These are phyloP conservation scores for Ypsolopha scabrella DNA, from an alignment of 2,888 invertebrate genomes.

Conservation along the genomic window DNA sequence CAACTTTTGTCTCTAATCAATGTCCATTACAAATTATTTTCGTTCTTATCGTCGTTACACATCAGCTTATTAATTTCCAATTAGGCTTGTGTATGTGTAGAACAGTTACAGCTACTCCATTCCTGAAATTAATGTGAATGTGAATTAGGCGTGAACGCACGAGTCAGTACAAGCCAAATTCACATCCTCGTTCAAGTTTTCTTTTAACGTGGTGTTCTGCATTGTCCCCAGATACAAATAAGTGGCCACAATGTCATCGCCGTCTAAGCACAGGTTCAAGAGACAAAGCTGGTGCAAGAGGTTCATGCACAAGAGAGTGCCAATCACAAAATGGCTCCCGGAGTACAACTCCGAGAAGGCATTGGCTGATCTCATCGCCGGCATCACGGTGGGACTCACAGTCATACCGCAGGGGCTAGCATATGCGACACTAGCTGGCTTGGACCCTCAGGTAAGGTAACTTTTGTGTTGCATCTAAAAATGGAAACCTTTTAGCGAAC, in stretches of 20 bases:
- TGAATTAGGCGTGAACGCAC: background rate
- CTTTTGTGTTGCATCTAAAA: background rate
- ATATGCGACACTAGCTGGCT: slow-evolving; percentile 89
- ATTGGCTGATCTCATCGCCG: slow-evolving; percentile 89
- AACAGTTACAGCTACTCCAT: too few species aligned
- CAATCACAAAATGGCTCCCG: slow-evolving; percentile 80
- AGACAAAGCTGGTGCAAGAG: slow-evolving; percentile 44
- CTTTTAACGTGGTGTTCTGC: background rate
- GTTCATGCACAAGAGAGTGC: slow-evolving; percentile 64
- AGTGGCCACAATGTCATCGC: slow-evolving; percentile 42
- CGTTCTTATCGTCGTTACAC: too few species aligned
- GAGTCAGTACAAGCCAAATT: background rate
- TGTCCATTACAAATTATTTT: too few species aligned
- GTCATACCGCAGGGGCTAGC: slow-evolving; percentile 95
- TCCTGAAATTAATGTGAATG: background rate
- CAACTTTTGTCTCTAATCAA: too few species aligned
- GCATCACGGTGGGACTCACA: slow-evolving; percentile 92
- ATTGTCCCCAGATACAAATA: slow-evolving; percentile 20
- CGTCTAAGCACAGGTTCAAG: slow-evolving; percentile 53
- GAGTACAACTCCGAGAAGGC: slow-evolving; percentile 82
- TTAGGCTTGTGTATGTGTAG: too few species aligned
- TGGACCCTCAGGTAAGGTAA: slow-evolving; percentile 88
- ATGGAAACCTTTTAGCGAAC: too few species aligned
- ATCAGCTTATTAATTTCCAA: too few species aligned
- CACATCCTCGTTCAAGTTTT: background rate